These are phyloP conservation scores for Euphydryas editha DNA, from an alignment of 2,888 invertebrate species.

Conservation along the genomic window DNA sequence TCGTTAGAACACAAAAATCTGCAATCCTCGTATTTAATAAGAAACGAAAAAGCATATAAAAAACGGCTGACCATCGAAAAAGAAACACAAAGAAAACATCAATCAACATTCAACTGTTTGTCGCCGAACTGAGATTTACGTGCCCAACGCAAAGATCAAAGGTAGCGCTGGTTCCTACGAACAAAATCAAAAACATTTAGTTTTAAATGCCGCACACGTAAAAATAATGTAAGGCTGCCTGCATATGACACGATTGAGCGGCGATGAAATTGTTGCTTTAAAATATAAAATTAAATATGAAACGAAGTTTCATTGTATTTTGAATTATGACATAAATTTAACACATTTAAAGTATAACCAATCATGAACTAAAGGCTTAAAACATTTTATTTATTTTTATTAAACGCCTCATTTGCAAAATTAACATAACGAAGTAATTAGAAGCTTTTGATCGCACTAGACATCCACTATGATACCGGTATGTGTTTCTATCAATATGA, in stretches of 20 bases:
- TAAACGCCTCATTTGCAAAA: too few relatives aligned
- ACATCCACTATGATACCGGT: too few relatives aligned
- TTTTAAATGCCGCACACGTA: constrained; percentile 41
- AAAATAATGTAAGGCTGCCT: constrained; percentile 36
- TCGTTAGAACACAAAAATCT: not conserved
- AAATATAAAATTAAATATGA: too few relatives aligned
- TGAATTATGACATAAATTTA: too few relatives aligned
- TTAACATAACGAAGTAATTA: too few relatives aligned
- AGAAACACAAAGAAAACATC: constrained; percentile 31
- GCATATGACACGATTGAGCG: constrained; percentile 2
- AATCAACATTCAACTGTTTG: constrained; percentile 62
- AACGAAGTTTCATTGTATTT: too few relatives aligned
- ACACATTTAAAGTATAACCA: too few relatives aligned
- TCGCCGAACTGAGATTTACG: constrained; percentile 62
- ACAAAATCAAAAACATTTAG: constrained; percentile 56
- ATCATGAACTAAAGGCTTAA: too few relatives aligned
- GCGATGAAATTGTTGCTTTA: not conserved
- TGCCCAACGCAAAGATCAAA: constrained; percentile 74
- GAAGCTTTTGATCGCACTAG: too few relatives aligned
- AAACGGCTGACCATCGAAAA: constrained; percentile 22
- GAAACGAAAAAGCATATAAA: constrained; percentile 9
- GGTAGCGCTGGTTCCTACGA: constrained; percentile 37
- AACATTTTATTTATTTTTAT: too few relatives aligned
- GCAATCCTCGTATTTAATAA: not conserved
- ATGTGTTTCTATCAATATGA: too few relatives aligned